These are phyloP conservation scores for Odocoileus virginianus DNA, from an alignment of 2,113 vertebrate species.

Conservation along the genomic window DNA sequence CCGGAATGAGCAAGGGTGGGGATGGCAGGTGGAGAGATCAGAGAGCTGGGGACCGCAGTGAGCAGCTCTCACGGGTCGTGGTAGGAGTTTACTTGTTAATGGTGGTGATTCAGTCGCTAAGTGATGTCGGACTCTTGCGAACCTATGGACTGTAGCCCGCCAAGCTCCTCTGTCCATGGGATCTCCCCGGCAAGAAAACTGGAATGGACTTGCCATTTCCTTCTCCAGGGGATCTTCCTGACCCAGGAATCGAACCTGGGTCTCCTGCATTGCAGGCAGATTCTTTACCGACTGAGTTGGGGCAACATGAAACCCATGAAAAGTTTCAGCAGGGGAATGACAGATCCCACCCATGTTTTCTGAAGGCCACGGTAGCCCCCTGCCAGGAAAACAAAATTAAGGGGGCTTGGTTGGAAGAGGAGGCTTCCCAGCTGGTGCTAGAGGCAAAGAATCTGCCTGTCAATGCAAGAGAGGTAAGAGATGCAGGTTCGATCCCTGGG, in stretches of 20 bases:
- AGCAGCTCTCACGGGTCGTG: neutral
- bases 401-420: neutral
- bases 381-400: too few species aligned
- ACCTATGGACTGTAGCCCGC: neutral
- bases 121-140: neutral
- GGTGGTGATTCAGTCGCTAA: neutral
- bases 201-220: neutral
- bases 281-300: neutral
- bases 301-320: neutral
- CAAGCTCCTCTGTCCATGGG: neutral
- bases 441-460: neutral
- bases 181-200: neutral
- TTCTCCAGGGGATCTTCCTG: neutral
- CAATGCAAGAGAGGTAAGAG: neutral
- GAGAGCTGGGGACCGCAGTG: neutral
- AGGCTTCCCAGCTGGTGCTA: neutral
- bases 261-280: neutral
- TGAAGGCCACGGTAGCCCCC: too few species aligned
- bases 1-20: neutral
- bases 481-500: neutral
- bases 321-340: neutral
- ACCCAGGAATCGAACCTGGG: rapidly evolving
- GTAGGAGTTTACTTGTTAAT: neutral
- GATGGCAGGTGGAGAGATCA: neutral
- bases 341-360: neutral